These are phyloP conservation scores for Cotesia typhae DNA, from an alignment of 1,140 invertebrate genomes.

Conservation along the genomic window DNA sequence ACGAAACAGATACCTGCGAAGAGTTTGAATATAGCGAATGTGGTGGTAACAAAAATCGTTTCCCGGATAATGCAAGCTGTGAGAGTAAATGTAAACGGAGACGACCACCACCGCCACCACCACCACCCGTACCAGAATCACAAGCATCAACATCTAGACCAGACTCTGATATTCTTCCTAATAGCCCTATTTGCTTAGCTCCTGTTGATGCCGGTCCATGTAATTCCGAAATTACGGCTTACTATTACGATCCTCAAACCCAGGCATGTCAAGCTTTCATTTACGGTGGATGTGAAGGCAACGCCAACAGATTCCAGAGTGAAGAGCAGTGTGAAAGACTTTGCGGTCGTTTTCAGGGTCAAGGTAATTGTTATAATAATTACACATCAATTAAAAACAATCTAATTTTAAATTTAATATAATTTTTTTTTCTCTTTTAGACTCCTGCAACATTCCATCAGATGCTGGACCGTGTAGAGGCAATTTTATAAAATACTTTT, in stretches of 20 bases:
- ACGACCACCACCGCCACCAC: slow-evolving; percentile 31
- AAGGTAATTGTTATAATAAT: slow-evolving; percentile 66
- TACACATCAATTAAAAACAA: not conserved
- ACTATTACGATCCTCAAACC: slow-evolving; percentile 76
- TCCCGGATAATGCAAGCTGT: slow-evolving; percentile 65
- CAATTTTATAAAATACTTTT: slow-evolving; percentile 75
- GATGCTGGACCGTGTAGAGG: slow-evolving; percentile 77
- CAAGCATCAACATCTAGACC: not conserved
- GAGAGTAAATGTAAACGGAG: slow-evolving; percentile 54
- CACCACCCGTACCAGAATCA: slow-evolving; percentile 24
- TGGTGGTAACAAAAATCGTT: slow-evolving; percentile 77
- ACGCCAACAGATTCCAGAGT: slow-evolving; percentile 81
- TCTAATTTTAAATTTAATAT: slow-evolving; percentile 5
- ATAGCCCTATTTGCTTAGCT: slow-evolving; percentile 69
- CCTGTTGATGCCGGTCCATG: slow-evolving; percentile 78
- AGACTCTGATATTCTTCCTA: slow-evolving; percentile 30
- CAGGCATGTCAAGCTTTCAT: slow-evolving; percentile 75
- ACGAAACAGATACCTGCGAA: slow-evolving; percentile 70
- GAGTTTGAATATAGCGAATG: slow-evolving; percentile 77
- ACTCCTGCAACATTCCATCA: slow-evolving; percentile 70
- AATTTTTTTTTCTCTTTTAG: slow-evolving; percentile 54
- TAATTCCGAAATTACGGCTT: slow-evolving; percentile 70
- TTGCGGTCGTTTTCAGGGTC: slow-evolving; percentile 76
- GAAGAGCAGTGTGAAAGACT: slow-evolving; percentile 84
- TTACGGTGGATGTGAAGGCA: slow-evolving; percentile 86